These are phyloP conservation scores for Protobothrops mucrosquamatus DNA, from an alignment of 2,113 vertebrate genomes.

Conservation along the genomic window DNA sequence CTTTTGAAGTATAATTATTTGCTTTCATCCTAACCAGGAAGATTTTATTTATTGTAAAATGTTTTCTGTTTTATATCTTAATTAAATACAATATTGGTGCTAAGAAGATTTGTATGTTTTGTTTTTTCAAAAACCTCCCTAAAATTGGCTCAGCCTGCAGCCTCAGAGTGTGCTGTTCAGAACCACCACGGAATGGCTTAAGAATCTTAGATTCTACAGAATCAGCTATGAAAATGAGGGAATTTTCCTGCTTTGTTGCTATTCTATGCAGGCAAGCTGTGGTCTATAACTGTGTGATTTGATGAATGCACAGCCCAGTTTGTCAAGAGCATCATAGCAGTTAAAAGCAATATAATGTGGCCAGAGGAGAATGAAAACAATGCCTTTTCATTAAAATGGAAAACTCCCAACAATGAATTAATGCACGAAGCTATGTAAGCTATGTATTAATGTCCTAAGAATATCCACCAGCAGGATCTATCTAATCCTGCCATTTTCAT, in stretches of 20 bases:
- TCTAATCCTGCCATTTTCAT: constrained; percentile 54
- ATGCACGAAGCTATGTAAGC: constrained; percentile 55
- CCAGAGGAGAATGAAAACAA: constrained; percentile 45
- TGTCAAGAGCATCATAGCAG: constrained; percentile 17
- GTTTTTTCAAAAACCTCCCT: neutral
- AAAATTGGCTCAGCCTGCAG: neutral
- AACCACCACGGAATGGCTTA: neutral
- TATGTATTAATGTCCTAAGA: constrained; percentile 57
- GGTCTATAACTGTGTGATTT: constrained; percentile 17
- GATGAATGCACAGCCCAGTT: constrained; percentile 19
- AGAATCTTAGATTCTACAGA: neutral
- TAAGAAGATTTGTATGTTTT: neutral
- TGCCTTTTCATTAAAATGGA: constrained; percentile 51
- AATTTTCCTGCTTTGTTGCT: neutral
- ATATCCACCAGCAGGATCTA: constrained; percentile 54
- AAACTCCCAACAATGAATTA: constrained; percentile 42
- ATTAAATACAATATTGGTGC: neutral
- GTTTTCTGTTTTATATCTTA: neutral
- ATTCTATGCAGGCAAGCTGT: neutral
- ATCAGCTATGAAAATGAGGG: neutral
- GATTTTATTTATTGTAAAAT: neutral
- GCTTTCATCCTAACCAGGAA: neutral
- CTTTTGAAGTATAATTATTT: neutral
- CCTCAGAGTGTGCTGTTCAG: neutral
- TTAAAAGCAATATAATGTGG: constrained; percentile 15